Evolutionary conservation across 1,140 invertebrate genomes (phyloP).

Genomic region (Apocrypta bakeri): DNA sequence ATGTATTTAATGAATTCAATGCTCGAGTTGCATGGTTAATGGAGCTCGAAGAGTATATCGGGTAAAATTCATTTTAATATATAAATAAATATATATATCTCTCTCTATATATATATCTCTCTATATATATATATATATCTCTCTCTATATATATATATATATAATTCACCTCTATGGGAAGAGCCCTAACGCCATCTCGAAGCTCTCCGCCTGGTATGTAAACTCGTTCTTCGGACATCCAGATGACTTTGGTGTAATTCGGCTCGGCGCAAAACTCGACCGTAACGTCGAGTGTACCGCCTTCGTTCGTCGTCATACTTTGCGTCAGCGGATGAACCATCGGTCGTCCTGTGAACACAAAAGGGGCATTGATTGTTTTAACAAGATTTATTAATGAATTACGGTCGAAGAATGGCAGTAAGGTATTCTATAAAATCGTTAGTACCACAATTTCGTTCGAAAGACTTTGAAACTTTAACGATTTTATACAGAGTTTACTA

Average conservation of each 20-base stretch:
- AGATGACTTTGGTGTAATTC: constrained; percentile 74
- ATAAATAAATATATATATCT: too few species aligned
- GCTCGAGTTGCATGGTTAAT: too few species aligned
- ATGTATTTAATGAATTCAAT: not conserved
- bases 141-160: too few species aligned
- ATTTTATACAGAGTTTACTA: too few species aligned
- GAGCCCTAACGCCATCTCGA: constrained; percentile 73
- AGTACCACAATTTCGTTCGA: too few species aligned
- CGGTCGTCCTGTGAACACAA: constrained; percentile 74
- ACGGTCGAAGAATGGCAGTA: too few species aligned
- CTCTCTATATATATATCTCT: too few species aligned
- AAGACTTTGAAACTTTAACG: too few species aligned
- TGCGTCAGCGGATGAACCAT: constrained; percentile 75
- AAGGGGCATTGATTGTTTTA: not conserved
- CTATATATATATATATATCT: too few species aligned
- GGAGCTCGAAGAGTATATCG: too few species aligned
- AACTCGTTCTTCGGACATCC: constrained; percentile 76
- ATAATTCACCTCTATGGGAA: constrained; percentile 77
- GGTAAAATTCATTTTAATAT: too few species aligned
- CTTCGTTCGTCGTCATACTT: constrained; percentile 75
- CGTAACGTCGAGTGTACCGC: constrained; percentile 73
- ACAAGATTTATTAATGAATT: constrained; percentile 51
- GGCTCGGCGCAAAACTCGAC: constrained; percentile 79
- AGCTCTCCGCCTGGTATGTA: constrained; percentile 74
- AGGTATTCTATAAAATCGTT: not conserved